Evolutionary conservation across 1,140 invertebrate species (phyloP).

Genomic region (Hirudo medicinalis): DNA sequence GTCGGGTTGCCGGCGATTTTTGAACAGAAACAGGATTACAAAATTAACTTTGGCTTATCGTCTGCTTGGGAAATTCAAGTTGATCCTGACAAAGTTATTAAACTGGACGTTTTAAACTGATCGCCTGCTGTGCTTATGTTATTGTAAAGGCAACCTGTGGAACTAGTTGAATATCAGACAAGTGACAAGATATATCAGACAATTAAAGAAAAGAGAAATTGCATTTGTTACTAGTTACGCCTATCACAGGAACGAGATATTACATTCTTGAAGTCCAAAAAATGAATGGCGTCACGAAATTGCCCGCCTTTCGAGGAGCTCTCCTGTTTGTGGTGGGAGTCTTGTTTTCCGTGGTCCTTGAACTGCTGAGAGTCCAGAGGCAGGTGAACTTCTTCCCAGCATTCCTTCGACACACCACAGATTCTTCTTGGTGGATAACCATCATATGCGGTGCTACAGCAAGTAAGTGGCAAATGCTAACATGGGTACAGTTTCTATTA

Average conservation of each 20-base stretch:
- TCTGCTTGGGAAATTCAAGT: neutral
- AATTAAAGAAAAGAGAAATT: neutral
- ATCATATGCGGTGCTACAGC: constrained; percentile 38
- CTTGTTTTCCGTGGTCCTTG: constrained; percentile 39
- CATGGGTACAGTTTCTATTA: no score
- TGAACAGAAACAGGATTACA: neutral
- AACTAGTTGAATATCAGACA: neutral
- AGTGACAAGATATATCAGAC: neutral
- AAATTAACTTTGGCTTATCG: neutral
- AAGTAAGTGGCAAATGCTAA: constrained; percentile 27
- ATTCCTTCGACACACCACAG: constrained; percentile 28
- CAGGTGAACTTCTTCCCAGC: constrained; percentile 32
- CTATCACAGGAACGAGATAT: neutral
- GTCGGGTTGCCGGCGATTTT: neutral
- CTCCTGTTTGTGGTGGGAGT: constrained; percentile 37
- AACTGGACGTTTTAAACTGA: neutral
- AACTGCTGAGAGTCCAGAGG: constrained; percentile 36
- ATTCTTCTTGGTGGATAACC: constrained; percentile 40
- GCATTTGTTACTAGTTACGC: neutral
- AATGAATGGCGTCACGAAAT: neutral
- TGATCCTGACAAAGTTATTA: neutral
- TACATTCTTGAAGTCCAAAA: neutral
- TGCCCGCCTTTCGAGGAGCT: constrained; percentile 17
- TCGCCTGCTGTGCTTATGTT: neutral
- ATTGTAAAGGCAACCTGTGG: neutral